phyloP scores from a whole-genome alignment of 2,888 invertebrate species.

The Nycteola revayana region DNA sequence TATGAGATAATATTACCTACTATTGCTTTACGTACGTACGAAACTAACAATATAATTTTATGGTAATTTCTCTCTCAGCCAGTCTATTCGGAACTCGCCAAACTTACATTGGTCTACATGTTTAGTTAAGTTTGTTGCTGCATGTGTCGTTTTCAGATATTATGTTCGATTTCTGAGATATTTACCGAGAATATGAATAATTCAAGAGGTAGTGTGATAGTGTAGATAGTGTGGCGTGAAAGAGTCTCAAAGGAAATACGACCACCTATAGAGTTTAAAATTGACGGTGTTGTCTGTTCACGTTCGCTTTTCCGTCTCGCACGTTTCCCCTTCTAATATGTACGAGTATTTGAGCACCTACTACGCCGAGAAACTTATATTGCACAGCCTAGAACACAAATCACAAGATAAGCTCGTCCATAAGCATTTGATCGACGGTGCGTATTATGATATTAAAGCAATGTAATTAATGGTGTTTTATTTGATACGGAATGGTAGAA shows the following conservation, averaged over 20 bases:
- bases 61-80: too few relatives aligned
- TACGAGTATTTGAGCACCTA: constrained; percentile 7
- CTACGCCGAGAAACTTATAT: constrained; percentile 7
- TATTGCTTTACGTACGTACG: too few relatives aligned
- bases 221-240: constrained; percentile 61
- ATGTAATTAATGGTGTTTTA: too few relatives aligned
- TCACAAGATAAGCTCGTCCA: too few relatives aligned
- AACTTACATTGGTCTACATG: too few relatives aligned
- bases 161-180: constrained; percentile 63
- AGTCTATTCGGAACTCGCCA: too few relatives aligned
- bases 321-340: constrained; percentile 9
- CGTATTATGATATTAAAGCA: too few relatives aligned
- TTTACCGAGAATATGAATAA: constrained; percentile 69
- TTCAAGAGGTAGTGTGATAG: too few relatives aligned
- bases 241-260: constrained; percentile 72
- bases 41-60: too few relatives aligned
- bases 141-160: constrained; percentile 44
- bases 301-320: constrained; percentile 22
- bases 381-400: neutral
- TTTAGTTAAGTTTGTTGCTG: constrained; percentile 11
- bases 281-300: constrained; percentile 48
- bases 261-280: constrained; percentile 65
- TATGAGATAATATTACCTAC: too few relatives aligned
- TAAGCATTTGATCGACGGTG: too few relatives aligned
- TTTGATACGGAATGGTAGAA: too few relatives aligned